These are phyloP conservation scores for Crossocerus cetratus DNA, from an alignment of 2,888 invertebrate genomes.

Conservation along the genomic window DNA sequence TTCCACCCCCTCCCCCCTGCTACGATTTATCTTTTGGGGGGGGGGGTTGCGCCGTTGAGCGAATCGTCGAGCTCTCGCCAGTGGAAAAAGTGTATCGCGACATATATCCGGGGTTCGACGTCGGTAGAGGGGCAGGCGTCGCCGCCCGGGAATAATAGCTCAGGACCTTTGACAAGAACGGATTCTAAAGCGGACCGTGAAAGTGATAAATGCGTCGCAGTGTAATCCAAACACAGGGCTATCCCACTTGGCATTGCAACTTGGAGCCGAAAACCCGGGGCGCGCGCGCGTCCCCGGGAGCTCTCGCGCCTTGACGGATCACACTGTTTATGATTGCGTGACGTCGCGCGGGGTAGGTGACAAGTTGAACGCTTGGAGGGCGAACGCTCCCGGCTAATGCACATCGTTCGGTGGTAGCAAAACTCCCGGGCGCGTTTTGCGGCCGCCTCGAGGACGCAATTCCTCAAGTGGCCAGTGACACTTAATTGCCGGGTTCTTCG, in stretches of 20 bases:
- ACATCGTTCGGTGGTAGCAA: background rate
- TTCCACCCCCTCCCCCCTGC: too few species aligned
- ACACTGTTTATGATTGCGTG: background rate
- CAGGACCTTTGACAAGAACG: too few species aligned
- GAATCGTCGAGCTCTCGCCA: too few species aligned
- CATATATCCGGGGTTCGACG: too few species aligned
- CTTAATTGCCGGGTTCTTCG: slow-evolving; percentile 50
- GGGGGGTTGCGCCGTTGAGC: too few species aligned
- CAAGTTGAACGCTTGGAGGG: background rate
- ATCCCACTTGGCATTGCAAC: background rate
- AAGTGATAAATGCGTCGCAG: slow-evolving; percentile 2
- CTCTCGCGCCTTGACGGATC: background rate
- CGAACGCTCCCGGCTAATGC: background rate
- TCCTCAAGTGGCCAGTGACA: slow-evolving; percentile 17
- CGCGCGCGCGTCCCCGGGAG: background rate
- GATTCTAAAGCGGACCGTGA: background rate
- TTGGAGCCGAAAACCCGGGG: background rate
- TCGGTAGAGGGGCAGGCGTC: too few species aligned
- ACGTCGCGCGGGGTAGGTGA: background rate
- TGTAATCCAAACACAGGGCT: too few species aligned
- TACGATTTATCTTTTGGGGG: too few species aligned
- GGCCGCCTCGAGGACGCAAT: background rate
- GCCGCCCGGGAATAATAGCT: too few species aligned
- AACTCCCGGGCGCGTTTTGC: slow-evolving; percentile 5
- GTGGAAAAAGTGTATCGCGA: too few species aligned